These are phyloP conservation scores for Myotis brandtii DNA, from an alignment of 2,113 vertebrate species.

Conservation along the genomic window DNA sequence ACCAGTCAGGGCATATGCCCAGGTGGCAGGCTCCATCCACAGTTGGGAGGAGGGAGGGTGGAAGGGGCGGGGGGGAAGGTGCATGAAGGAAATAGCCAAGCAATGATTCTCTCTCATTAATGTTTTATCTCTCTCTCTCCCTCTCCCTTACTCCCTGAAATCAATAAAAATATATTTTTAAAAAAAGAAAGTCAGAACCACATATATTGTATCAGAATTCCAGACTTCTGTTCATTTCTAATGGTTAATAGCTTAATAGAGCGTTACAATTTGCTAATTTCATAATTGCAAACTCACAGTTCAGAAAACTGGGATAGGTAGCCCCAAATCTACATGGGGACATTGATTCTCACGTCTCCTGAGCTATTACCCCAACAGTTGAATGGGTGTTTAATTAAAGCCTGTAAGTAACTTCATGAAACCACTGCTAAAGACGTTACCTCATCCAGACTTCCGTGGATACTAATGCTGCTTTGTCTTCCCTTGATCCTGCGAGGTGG, in stretches of 20 bases:
- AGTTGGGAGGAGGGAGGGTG: too few relatives aligned
- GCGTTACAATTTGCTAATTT: slow-evolving; percentile 93
- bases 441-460: neutral
- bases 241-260: slow-evolving; percentile 92
- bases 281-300: slow-evolving; percentile 89
- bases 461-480: neutral
- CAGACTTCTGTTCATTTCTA: slow-evolving; percentile 91
- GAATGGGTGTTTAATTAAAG: slow-evolving; percentile 87
- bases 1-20: too few relatives aligned
- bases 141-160: too few relatives aligned
- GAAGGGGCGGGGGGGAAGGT: too few relatives aligned
- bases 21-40: too few relatives aligned
- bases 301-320: slow-evolving; percentile 91
- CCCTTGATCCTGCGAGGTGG: neutral
- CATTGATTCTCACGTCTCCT: slow-evolving; percentile 90
- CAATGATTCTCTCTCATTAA: too few relatives aligned
- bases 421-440: neutral
- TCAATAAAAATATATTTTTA: too few relatives aligned
- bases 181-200: slow-evolving; percentile 87
- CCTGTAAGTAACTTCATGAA: neutral
- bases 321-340: slow-evolving; percentile 88
- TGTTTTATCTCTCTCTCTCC: too few relatives aligned
- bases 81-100: too few relatives aligned
- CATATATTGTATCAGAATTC: slow-evolving; percentile 93
- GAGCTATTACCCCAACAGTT: slow-evolving; percentile 89